Evolutionary conservation across 2,113 vertebrate genomes (phyloP), one percentile per base, ranked within the genome.

Genomic region (Delphinus delphis): DNA sequence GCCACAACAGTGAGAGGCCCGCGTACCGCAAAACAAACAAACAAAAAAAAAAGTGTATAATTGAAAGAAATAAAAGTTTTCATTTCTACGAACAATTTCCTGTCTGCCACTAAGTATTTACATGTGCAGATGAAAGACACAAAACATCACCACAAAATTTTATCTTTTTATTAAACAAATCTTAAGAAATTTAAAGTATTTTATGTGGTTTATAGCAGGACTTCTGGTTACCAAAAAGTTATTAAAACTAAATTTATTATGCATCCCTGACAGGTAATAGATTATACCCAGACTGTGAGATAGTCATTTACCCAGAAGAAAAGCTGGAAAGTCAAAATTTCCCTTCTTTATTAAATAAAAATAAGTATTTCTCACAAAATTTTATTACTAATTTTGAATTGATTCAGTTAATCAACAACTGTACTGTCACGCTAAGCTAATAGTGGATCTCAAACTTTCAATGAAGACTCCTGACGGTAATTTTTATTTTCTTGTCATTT

Each of bases 61-160:
- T 38, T 58, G 47, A 88, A 85, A 92, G 23, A 97, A 90, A 83
- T 65, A 58, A 92, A 92, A 88, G 55, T 77, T 90, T 82, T 85
- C 71, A 83, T 65, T 76, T 81, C 73, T 84, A 88, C 68, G 21
- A 28, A 60, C 60, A 70, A 83, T 88, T 83, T 96, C 53, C 44
- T 65, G 38, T 87, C 41, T 76, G 47, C 13, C 20, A 50, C 15
- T 65, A 77, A 58, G 6, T 7, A 85, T 79, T 89, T 93, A 83
- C 6, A 80, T 2, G 10, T 23, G 41, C 33, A 88, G 21, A 55
- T 23, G 21, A n/a, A 84, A 94, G 70, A 88, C 6, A 63, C 2
- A n/a, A 36, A 73, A 89, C 5, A 73, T 18, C 31, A 58, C 1
- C 31, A 50, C 28, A 68, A 47, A 26, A 68, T 58, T 67, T 28